Evolutionary conservation across 2,888 invertebrate species (phyloP), one percentile per base, ranked within the genome.

Genomic region (Drosophila bunnanda): DNA sequence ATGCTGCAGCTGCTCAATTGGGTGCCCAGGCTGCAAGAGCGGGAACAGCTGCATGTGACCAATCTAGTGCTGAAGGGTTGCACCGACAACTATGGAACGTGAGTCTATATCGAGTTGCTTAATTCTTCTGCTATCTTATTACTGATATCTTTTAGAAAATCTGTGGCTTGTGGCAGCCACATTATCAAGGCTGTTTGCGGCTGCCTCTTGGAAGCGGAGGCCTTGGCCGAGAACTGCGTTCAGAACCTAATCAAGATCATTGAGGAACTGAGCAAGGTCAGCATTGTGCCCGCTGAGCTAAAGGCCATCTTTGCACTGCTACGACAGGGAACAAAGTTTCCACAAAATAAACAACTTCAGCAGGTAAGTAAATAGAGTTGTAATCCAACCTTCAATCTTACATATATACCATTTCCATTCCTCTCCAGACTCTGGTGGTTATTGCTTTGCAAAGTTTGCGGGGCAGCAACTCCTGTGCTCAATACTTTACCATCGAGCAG

Each of bases 221-320:
- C 91, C 53, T 89, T 94, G 7, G 89, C 92, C 44, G 90, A 91
- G 39, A 90, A 89, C 55, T 93, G 94, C 64, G 90, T 92, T 77
- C 93, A 93, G 71, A 93, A 93, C 82, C 89, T 94, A 52, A 93
- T 95, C 41, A 93, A 93, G 80, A 84, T 94, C 32, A 90, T 94
- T 48, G 94, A 94, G 89, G 92, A 92, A 62, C 90, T 95, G 10
- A 94, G 94, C 15, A 93, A 93, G 62, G 91, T 94, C 69, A 94
- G 94, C 65, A 93, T 95, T 67, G 93, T 93, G 32, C 93, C 94
- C 1, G 91, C 91, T 48, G 94, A 95, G 85, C 91, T 95, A n/a
- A 94, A 94, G 84, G 92, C 93, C 69, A 91, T 94, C 55, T 93
- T 94, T 72, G 78, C 88, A n/a, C 60, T 93, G 13, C 65, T 92